Conservation (phyloP, 2,888 invertebrate species). For the Cynaeus angustus region DNA sequence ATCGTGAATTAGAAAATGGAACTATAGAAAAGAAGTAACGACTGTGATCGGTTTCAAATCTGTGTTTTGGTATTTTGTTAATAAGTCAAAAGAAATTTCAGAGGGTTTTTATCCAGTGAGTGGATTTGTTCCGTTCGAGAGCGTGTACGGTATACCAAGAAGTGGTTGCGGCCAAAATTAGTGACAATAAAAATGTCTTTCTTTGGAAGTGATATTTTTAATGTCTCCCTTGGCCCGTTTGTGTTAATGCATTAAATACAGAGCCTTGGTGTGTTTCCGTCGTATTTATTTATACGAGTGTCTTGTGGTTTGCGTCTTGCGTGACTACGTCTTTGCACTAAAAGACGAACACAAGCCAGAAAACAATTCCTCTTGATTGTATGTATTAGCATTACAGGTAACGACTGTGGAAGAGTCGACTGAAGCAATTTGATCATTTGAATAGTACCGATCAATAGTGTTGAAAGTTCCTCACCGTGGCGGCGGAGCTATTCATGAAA, state of each 20-base stretch:
- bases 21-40: too few species aligned
- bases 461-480: constrained; percentile 20
- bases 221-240: constrained; percentile 5
- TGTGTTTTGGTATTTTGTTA: too few species aligned
- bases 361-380: constrained; percentile 41
- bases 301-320: constrained; percentile 24
- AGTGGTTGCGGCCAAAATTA: neutral
- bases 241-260: constrained; percentile 23
- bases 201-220: constrained; percentile 5
- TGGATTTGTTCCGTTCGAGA: too few species aligned
- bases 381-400: constrained; percentile 45
- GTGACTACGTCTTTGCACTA: constrained; percentile 30
- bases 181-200: constrained; percentile 10
- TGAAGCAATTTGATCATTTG: constrained; percentile 43
- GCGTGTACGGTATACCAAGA: too few species aligned
- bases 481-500: constrained; percentile 17
- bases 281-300: constrained; percentile 27
- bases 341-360: constrained; percentile 32
- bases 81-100: too few species aligned
- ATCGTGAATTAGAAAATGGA: too few species aligned
- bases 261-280: constrained; percentile 3
- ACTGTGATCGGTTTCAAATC: too few species aligned
- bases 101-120: too few species aligned
- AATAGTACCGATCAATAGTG: constrained; percentile 39
- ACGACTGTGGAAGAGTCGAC: constrained; percentile 29